phyloP scores from a whole-genome alignment of 2,888 invertebrate genomes.

The Perithous albicinctus region DNA sequence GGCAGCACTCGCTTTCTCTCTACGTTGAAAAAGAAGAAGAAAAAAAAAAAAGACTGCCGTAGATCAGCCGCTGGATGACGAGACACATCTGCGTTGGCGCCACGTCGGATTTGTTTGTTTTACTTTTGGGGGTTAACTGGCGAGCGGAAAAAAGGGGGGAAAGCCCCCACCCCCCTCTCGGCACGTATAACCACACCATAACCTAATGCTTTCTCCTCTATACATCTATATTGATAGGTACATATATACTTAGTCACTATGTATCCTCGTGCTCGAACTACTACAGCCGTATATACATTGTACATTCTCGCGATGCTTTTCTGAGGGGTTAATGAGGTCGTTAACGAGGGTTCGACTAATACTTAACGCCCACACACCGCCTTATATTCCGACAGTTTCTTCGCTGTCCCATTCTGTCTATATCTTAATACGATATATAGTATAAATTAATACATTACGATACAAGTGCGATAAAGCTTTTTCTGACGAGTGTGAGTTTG shows the following conservation, averaged over 20 bases:
- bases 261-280: conserved; percentile 13
- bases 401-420: neutral
- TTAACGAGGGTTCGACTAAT: conserved; percentile 75
- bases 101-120: conserved; percentile 83
- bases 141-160: conserved; percentile 50
- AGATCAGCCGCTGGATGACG: conserved; percentile 77
- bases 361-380: conserved; percentile 40
- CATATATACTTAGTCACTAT: conserved; percentile 1
- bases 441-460: no score
- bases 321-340: conserved; percentile 79
- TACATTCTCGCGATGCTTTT: conserved; percentile 54
- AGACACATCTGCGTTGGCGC: conserved; percentile 84
- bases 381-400: conserved; percentile 14
- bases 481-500: no score
- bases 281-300: conserved; percentile 10
- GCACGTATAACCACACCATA: conserved; percentile 42
- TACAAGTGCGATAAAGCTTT: no score
- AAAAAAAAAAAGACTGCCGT: conserved; percentile 51
- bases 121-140: conserved; percentile 74
- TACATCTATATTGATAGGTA: conserved; percentile 10
- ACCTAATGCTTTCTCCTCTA: conserved; percentile 52
- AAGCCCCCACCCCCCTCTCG: conserved; percentile 49
- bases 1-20: conserved; percentile 13
- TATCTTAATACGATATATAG: no score
- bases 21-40: conserved; percentile 28